Percentiles rank a stretch among this genome's conserved stretches.
These are phyloP conservation scores for Trachelus stipa DNA, from an alignment of 2,888 invertebrate genomes.

Conservation along the genomic window DNA sequence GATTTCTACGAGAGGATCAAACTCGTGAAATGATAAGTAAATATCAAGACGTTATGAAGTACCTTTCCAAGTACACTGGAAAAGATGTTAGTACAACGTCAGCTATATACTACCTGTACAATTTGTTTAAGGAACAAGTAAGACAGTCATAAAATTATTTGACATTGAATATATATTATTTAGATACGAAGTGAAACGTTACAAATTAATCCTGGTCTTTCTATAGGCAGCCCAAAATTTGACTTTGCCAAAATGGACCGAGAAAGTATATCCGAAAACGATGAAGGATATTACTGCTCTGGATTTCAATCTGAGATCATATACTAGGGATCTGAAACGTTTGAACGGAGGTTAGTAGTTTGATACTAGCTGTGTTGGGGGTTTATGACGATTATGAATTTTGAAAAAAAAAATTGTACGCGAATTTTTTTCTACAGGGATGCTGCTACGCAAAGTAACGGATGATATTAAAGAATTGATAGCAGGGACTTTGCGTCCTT, in stretches of 20 bases:
- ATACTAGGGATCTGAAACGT: constrained; percentile 58
- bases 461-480: constrained; percentile 47
- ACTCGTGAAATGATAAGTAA: constrained; percentile 55
- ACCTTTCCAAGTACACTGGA: constrained; percentile 63
- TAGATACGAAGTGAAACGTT: not conserved
- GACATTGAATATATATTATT: not conserved
- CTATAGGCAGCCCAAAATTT: constrained; percentile 53
- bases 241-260: constrained; percentile 67
- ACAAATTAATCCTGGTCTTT: not conserved
- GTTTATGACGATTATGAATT: not conserved
- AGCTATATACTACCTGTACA: constrained; percentile 61
- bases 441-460: constrained; percentile 50
- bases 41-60: constrained; percentile 61
- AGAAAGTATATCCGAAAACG: constrained; percentile 58
- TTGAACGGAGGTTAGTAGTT: constrained; percentile 61
- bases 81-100: constrained; percentile 49
- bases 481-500: constrained; percentile 36
- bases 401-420: not conserved
- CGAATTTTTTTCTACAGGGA: constrained; percentile 35
- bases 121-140: constrained; percentile 64
- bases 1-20: constrained; percentile 38
- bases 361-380: not conserved
- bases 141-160: not conserved
- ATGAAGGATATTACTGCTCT: constrained; percentile 62
- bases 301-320: constrained; percentile 63